Conservation (phyloP, 2,888 invertebrate genomes). For the Parasteatoda lunata region DNA sequence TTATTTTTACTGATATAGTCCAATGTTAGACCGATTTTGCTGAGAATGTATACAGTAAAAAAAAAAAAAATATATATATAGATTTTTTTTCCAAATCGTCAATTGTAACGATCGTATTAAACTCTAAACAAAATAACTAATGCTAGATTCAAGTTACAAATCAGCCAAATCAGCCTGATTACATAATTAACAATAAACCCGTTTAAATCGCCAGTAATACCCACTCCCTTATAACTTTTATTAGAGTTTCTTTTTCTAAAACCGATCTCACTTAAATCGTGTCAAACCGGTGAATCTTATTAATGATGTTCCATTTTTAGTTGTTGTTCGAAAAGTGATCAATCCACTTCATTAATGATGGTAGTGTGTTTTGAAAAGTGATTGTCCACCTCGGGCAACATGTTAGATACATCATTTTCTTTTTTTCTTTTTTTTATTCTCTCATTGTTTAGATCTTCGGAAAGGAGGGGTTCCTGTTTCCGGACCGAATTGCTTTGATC, state of each 20-base stretch:
- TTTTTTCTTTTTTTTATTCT: background rate
- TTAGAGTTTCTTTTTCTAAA: too few relatives aligned
- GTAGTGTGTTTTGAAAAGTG: conserved; percentile 41
- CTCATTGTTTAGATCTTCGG: conserved; percentile 24
- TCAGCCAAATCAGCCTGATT: background rate
- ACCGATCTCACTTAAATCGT: conserved; percentile 1
- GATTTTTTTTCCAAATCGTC: too few relatives aligned
- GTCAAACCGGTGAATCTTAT: conserved; percentile 2
- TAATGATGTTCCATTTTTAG: conserved; percentile 13
- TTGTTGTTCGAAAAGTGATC: conserved; percentile 20
- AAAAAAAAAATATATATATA: too few relatives aligned
- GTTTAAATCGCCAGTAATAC: background rate
- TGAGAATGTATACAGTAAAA: too few relatives aligned
- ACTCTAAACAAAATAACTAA: too few relatives aligned
- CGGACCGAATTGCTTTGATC: conserved; percentile 21
- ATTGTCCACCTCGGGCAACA: conserved; percentile 14
- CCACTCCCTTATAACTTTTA: too few relatives aligned
- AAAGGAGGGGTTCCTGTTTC: conserved; percentile 37
- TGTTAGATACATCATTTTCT: background rate
- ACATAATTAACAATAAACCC: background rate
- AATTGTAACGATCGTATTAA: too few relatives aligned
- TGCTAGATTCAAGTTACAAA: too few relatives aligned
- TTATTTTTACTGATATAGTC: too few relatives aligned
- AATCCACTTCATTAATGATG: conserved; percentile 21
- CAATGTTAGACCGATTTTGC: too few relatives aligned